Evolutionary conservation across 2,113 vertebrate genomes (phyloP).

Genomic region (Cromileptes altivelis): DNA sequence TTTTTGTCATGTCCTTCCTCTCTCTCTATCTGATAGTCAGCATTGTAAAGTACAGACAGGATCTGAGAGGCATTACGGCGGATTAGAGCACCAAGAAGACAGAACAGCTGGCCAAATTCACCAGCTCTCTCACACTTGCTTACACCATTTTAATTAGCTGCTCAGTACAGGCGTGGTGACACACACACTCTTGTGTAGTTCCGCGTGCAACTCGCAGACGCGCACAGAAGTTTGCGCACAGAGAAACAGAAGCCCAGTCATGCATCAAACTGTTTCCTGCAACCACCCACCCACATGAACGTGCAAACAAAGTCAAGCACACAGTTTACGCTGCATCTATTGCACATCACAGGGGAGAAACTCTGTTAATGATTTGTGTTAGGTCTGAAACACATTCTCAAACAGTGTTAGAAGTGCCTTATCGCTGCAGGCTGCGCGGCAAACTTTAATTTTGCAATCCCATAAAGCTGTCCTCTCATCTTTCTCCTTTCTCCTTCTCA

Average conservation of each 20-base stretch:
- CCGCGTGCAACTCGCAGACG: background rate
- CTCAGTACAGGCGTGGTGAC: constrained; percentile 26
- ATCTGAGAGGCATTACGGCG: constrained; percentile 56
- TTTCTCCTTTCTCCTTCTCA: constrained; percentile 10
- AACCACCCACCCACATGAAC: constrained; percentile 38
- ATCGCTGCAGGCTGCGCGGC: constrained; percentile 40
- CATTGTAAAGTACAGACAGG: constrained; percentile 36
- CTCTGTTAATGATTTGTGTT: constrained; percentile 64
- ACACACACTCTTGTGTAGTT: constrained; percentile 27
- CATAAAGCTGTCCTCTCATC: constrained; percentile 58
- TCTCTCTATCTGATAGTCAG: constrained; percentile 34
- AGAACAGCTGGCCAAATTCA: constrained; percentile 74
- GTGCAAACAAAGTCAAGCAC: constrained; percentile 37
- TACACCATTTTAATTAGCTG: constrained; percentile 70
- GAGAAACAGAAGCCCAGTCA: constrained; percentile 24
- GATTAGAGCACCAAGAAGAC: constrained; percentile 59
- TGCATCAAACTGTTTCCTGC: constrained; percentile 45
- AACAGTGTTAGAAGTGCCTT: constrained; percentile 54
- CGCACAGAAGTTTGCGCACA: constrained; percentile 7
- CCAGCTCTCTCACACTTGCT: constrained; percentile 60
- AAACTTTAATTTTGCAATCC: constrained; percentile 62
- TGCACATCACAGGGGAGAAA: constrained; percentile 47
- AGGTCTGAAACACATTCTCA: constrained; percentile 53
- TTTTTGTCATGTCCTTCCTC: constrained; percentile 20
- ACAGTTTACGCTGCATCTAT: constrained; percentile 47